A percentile compares a stretch with the other conserved stretches of the same genome.
Conservation (phyloP, 2,113 vertebrate genomes). For the Dipodomys spectabilis region DNA sequence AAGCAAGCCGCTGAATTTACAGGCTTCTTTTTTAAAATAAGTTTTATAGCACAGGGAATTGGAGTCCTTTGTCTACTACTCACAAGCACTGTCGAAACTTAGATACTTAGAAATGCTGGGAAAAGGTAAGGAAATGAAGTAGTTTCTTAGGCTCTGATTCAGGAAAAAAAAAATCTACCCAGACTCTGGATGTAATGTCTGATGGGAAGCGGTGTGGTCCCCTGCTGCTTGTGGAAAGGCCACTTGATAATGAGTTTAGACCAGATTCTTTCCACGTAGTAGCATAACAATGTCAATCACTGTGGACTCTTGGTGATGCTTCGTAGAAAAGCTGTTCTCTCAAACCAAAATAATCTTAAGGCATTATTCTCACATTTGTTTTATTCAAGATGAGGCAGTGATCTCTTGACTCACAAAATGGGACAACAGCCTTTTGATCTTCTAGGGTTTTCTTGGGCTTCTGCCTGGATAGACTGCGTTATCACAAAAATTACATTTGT, state of each 20-base stretch:
- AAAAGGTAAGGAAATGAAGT: slow-evolving; percentile 75
- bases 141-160: slow-evolving; percentile 65
- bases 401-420: slow-evolving; percentile 22
- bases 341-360: slow-evolving; percentile 19
- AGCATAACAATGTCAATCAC: slow-evolving; percentile 46
- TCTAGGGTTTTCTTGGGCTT: not conserved
- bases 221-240: slow-evolving; percentile 63
- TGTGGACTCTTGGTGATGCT: slow-evolving; percentile 44
- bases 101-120: slow-evolving; percentile 50
- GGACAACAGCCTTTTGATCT: not conserved
- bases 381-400: not conserved
- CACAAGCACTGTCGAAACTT: slow-evolving; percentile 25
- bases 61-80: slow-evolving; percentile 1
- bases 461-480: not conserved
- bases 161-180: slow-evolving; percentile 55
- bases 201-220: slow-evolving; percentile 56
- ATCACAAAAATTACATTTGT: not conserved
- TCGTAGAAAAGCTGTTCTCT: not conserved
- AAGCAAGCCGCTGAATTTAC: slow-evolving; percentile 69
- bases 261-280: slow-evolving; percentile 33
- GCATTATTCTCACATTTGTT: no score
- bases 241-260: slow-evolving; percentile 71
- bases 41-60: slow-evolving; percentile 57
- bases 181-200: slow-evolving; percentile 65
- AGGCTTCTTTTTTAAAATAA: slow-evolving; percentile 71